Base-by-base conservation (phyloP, 92 coral and sea anemone species). In the Phymanthus crucifer region DNA sequence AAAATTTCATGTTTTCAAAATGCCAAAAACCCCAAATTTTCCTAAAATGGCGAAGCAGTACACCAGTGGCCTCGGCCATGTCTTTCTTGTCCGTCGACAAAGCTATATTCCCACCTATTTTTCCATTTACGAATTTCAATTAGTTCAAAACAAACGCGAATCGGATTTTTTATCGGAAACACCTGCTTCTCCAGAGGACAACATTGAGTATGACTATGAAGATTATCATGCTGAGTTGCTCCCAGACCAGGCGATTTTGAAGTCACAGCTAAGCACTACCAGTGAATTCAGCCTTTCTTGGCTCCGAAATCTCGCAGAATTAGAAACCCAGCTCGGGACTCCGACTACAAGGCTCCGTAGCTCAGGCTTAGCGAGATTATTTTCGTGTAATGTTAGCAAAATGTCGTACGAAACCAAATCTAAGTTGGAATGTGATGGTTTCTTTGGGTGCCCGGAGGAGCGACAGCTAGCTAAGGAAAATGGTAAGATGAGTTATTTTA, bases 401-500 rank as follows among this genome's bases (percentile, higher is more conserved):
- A 89, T 89, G 93, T 77, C 93, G 78, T 74, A 72, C 45, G 83
- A 74, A 16, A 71, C 80, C 78, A 83, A 80, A 80, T 64, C 85
- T 8, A 83, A 91, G 24, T 81, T 84, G 71, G 83, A 87, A 13
- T 93, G 97, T 47, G 97, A 93, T 80, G 97, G 97, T 9, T 93
- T 87, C 71, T 93, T 82, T 76, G 97, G 97, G n/a, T 93, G 97
- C 57, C 97, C 97, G 6, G 90, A 89, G 52, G 93, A 89, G 32
- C 70, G 45, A 58, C 77, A 54, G 21, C 45, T 78, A 9, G 86
- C 81, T 14, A 89, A 79, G 65, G 87, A 66, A 32, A 72, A 69
- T 26, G 90, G 92, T 89, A 82, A 73, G 89, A 10, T 29, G 33
- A 24, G 18, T 12, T 26, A 35, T 31, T 68, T n/a, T 43, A 43